These are phyloP conservation scores for Phoeniculus purpureus DNA, from an alignment of 2,797 vertebrate genomes.

Conservation along the genomic window DNA sequence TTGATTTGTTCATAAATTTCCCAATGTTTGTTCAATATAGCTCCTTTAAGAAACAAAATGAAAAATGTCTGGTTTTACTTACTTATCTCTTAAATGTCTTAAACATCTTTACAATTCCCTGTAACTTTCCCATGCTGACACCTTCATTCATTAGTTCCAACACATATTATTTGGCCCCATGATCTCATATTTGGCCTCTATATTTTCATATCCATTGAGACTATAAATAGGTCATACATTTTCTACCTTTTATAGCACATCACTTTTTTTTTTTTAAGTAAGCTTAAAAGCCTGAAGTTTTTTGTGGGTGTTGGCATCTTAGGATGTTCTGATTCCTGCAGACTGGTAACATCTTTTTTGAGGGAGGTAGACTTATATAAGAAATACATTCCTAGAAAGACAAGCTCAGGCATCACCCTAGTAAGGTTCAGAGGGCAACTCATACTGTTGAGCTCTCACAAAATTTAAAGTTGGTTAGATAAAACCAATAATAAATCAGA, in stretches of 20 bases:
- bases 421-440: background rate
- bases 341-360: background rate
- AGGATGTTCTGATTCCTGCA: background rate
- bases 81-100: background rate
- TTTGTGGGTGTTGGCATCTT: background rate
- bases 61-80: background rate
- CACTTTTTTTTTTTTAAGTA: background rate
- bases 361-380: background rate
- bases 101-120: background rate
- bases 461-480: background rate
- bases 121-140: background rate
- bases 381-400: background rate
- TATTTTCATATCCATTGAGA: background rate
- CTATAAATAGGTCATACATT: background rate
- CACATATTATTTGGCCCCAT: background rate
- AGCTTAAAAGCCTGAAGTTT: background rate
- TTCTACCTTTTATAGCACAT: background rate
- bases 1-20: background rate
- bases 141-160: background rate
- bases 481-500: background rate
- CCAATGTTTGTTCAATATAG: background rate
- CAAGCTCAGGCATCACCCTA: background rate
- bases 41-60: background rate
- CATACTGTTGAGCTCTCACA: background rate
- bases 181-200: background rate